Evolutionary conservation across 2,113 vertebrate genomes (phyloP).

Genomic region (Stictonetta naevosa): DNA sequence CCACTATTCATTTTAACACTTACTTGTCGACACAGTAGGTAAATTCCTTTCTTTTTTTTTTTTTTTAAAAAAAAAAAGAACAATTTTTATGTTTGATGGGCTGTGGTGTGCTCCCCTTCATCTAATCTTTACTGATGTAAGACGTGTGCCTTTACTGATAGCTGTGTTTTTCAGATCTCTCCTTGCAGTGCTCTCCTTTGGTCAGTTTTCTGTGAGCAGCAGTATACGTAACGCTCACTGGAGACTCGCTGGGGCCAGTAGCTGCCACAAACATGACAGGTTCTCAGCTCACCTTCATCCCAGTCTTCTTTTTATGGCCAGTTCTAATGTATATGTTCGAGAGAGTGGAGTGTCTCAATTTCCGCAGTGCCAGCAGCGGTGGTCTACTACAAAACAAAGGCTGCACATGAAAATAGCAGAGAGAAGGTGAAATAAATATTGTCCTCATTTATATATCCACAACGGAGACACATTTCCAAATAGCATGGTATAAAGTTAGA

Average conservation of each 20-base stretch:
- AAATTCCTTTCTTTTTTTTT: not conserved
- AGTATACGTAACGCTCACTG: not conserved
- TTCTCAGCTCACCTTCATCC: not conserved
- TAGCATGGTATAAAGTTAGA: not conserved
- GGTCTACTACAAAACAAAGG: not conserved
- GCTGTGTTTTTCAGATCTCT: not conserved
- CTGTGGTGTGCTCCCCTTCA: not conserved
- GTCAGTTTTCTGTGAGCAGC: not conserved
- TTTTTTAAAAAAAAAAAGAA: not conserved
- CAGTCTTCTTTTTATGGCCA: not conserved
- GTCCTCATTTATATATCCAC: not conserved
- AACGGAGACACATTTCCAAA: not conserved
- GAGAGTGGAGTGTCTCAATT: not conserved
- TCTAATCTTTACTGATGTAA: not conserved
- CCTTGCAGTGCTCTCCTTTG: not conserved
- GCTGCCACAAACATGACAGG: not conserved
- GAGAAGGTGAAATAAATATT: not conserved
- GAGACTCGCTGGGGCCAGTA: not conserved
- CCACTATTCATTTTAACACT: not conserved
- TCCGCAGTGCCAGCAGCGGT: not conserved
- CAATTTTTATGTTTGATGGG: not conserved
- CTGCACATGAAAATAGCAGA: not conserved
- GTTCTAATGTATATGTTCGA: not conserved
- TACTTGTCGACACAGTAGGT: not conserved
- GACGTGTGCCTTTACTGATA: not conserved